Evolutionary conservation across 2,888 invertebrate genomes (phyloP).

Genomic region (Drosophila meridiana): DNA sequence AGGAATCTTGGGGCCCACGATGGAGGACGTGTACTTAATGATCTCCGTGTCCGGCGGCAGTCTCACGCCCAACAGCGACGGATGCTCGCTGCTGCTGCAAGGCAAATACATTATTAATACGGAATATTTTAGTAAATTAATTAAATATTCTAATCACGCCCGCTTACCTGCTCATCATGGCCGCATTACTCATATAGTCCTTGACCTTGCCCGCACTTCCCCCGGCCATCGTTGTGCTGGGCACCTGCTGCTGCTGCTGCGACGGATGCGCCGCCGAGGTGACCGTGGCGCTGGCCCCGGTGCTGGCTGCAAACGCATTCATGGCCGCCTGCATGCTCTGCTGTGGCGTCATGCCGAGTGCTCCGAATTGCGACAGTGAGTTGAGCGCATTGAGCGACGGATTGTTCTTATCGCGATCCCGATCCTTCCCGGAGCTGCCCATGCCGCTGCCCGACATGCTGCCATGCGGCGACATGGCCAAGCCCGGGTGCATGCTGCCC

Average conservation of each 20-base stretch:
- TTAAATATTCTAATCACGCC: neutral
- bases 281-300: conserved; percentile 71
- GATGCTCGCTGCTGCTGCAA: conserved; percentile 88
- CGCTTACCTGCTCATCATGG: conserved; percentile 65
- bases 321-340: conserved; percentile 85
- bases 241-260: conserved; percentile 55
- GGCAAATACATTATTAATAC: conserved; percentile 1
- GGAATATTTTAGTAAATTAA: neutral
- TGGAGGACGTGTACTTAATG: conserved; percentile 94
- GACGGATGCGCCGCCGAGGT: conserved; percentile 61
- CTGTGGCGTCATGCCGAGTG: conserved; percentile 84
- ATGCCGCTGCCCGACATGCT: conserved; percentile 50
- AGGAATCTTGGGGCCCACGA: conserved; percentile 93
- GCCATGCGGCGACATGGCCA: conserved; percentile 79
- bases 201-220: conserved; percentile 68
- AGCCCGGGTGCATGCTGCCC: conserved; percentile 63
- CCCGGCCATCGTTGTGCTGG: conserved; percentile 48
- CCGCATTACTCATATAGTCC: conserved; percentile 83
- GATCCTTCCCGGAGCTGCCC: conserved; percentile 43
- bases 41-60: conserved; percentile 95
- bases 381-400: conserved; percentile 84
- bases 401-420: conserved; percentile 82
- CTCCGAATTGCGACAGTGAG: conserved; percentile 84
- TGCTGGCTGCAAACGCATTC: conserved; percentile 85
- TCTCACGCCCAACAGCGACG: conserved; percentile 93